Percentiles rank a stretch among this genome's conserved stretches.
phyloP scores from a whole-genome alignment of 2,888 invertebrate species.

The Tenthredo livida region DNA sequence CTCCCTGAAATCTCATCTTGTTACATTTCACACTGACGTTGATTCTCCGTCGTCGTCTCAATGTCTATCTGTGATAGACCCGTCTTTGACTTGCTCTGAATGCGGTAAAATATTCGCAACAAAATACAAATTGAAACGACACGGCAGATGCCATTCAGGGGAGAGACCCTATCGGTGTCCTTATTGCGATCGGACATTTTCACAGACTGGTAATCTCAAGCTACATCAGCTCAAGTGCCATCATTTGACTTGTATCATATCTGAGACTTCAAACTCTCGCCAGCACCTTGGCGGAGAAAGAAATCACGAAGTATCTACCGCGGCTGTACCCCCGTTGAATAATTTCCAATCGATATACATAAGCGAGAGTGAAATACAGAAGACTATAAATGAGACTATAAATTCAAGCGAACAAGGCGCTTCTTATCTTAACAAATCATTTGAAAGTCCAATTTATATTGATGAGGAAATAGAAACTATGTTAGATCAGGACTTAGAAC shows the following conservation, averaged over 20 bases:
- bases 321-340: constrained; percentile 59
- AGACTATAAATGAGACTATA: constrained; percentile 74
- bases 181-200: constrained; percentile 72
- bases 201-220: constrained; percentile 74
- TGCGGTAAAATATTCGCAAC: constrained; percentile 75
- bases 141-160: constrained; percentile 72
- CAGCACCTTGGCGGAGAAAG: constrained; percentile 33
- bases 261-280: constrained; percentile 47
- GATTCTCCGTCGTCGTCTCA: constrained; percentile 12
- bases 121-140: constrained; percentile 72
- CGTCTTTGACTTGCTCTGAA: constrained; percentile 66
- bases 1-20: constrained; percentile 73
- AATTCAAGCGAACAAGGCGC: constrained; percentile 69
- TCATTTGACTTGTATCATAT: constrained; percentile 58
- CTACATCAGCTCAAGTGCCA: constrained; percentile 72
- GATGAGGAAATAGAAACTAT: constrained; percentile 73
- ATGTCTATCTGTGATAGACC: neutral
- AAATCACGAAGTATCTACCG: constrained; percentile 55
- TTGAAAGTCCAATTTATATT: constrained; percentile 71
- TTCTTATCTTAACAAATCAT: constrained; percentile 70
- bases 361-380: constrained; percentile 73
- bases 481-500: constrained; percentile 70
- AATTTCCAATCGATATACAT: constrained; percentile 70
- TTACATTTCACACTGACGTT: constrained; percentile 71
- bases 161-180: constrained; percentile 73